Base-by-base conservation (phyloP, 2,888 invertebrate species). In the Drosophila ustulata region DNA sequence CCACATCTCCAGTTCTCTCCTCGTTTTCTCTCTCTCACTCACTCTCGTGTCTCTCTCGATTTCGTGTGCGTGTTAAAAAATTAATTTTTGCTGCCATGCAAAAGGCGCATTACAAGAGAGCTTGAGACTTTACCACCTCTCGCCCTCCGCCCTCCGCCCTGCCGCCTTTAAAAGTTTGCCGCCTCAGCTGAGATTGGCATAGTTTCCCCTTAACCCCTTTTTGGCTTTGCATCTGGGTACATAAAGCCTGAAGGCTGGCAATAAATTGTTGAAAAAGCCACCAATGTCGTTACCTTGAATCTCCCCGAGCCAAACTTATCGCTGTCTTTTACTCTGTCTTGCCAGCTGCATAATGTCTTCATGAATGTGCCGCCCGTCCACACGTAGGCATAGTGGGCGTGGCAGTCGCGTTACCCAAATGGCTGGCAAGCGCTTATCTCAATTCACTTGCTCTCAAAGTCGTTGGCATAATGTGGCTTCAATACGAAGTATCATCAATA, bases 231-330 rank as follows among this genome's bases (percentile, higher is more conserved):
- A 5, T 49, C 53, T 47, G 50, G 45, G 13, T 30, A 58, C 64
- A 68, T 78, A 58, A 73, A 65, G 62, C 71, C 50, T 67, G 82
- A 67, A 84, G 85, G 82, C 72, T 75, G 82, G 71, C 82, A 79
- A 84, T 84, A 88, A 84, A 89, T 84, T 71, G 55, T 72, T 75
- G 55, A 71, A 75, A 63, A 67, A 52, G 46, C 53, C 64, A 34
- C 56, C 86, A 76, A 79, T 82, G 88, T 74, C 88, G 88, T 88
- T 84, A 88, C 83, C 88, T 89, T 88, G 86, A 69, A 78, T 72
- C 57, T 64, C 9, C 37, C n/a, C n/a, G 9, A 56, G 50, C 59
- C 53, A 57, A 79, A 75, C 89, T 85, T 85, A 89, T 89, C 89
- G 75, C 49, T 23, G 37, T 47, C 53, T 53, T 34, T 46, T 26